Base-by-base conservation (phyloP, 2,797 vertebrate genomes). In the Pseudochromis fuscus region DNA sequence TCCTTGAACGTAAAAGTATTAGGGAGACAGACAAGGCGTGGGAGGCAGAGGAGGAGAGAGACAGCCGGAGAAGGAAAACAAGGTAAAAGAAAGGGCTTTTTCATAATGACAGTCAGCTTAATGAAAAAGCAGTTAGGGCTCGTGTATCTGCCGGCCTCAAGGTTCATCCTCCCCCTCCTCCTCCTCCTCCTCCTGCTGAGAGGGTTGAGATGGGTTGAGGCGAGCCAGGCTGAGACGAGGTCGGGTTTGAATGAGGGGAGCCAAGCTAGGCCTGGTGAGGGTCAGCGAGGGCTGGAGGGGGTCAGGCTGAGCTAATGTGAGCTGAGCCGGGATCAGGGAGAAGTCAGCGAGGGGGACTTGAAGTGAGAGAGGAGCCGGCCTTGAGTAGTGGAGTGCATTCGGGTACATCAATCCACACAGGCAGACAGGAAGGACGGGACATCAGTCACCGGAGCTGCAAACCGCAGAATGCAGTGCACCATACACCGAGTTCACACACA, bases 1-100 rank as follows among this genome's bases (percentile, higher is more conserved):
- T 74, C 89, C 91, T 92, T 92, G 88, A 90, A 87, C 18, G 67
- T 70, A 37, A 72, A 84, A 76, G 75, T 83, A 84, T 79, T 79
- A 77, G 45, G 19, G 73, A 83, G 86, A 63, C 56, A 64, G 85
- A 83, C 56, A 58, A 80, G 63, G 62, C 50, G 48, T 21, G 46
- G 77, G 79, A 72, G 67, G 62, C 12, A 15, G 49, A 24, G 49
- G 57, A 64, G 46, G 44, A 62, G 63, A 72, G 58, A 51, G 66
- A 44, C 53, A 61, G 66, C 45, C 62, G 8, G 64, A 72, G 76
- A 81, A 72, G 40, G 60, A 88, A 90, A 83, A 87, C 74, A 78
- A 76, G 82, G 77, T 67, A 73, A 75, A 84, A 87, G 76, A 89
- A 88, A 76, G 81, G 73, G 33, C 79, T 86, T 84, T 79, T 88